Base-by-base conservation (phyloP, 2,113 vertebrate genomes). In the Heloderma charlesbogerti region DNA sequence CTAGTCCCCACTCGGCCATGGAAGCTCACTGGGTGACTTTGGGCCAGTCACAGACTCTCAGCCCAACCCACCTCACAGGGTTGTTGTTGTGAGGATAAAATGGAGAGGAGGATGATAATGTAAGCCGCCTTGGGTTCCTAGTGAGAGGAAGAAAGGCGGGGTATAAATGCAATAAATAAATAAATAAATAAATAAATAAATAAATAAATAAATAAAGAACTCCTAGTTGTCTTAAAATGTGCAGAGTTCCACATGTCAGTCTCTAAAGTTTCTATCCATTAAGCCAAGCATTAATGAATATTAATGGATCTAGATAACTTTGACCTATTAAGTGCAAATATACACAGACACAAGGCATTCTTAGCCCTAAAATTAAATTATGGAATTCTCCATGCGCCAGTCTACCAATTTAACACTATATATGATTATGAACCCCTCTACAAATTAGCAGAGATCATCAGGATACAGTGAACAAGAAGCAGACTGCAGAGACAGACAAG, bases 261-360 rank as follows among this genome's bases (percentile, higher is more conserved):
- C 86, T 16, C 57, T 87, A 57, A 93, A 91, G 81, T 88, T 34
- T 71, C n/a, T 83, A 0, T 71, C 16, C 10, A 13, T 91, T 75
- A 71, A 90, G n/a, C 0, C 43, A 25, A 40, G 12, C 22, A 45
- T 63, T 4, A 29, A n/a, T 84, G 34, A 82, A 18, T 86, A 40
- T 67, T 63, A 5, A n/a, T 94, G 94, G 9, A 29, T 88, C 45
- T 75, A 87, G 75, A 43, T 34, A 88, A 2, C 9, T 13, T 91
- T 71, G 82, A 25, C 45, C 45, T 69, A 3, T 72, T 57, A 29
- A 45, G 22, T 45, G 37, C 9, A 34, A 29, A 13, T 2, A 87
- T 78, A 43, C 27, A 74, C 0, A 54, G 87, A 90, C 6, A 43
- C 40, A 20, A 45, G 13, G 4, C 4, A 74, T 87, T 87, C 40